Percentiles rank a stretch among this genome's conserved stretches.
phyloP scores from a whole-genome alignment of 2,113 vertebrate species.

The Megaleporinus macrocephalus region DNA sequence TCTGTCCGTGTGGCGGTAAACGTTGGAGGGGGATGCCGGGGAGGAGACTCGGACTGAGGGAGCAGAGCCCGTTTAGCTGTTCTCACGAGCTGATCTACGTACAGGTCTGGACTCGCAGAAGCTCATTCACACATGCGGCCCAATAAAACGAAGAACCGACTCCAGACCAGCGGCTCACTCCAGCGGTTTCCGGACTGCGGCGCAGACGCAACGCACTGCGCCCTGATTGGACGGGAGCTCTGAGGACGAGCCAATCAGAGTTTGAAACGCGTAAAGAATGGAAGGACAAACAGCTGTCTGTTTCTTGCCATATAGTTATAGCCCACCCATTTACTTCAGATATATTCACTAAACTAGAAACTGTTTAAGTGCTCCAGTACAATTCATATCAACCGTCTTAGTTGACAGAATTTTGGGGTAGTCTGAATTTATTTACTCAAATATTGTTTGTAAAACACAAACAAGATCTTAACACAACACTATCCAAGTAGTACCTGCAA shows the following conservation, averaged over 20 bases:
- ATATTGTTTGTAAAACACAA: too few species aligned
- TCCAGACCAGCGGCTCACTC: neutral
- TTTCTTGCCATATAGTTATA: too few species aligned
- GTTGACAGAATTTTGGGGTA: too few species aligned
- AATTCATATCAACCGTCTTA: too few species aligned
- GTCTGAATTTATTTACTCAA: too few species aligned
- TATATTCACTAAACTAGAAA: too few species aligned
- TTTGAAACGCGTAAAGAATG: conserved; percentile 47
- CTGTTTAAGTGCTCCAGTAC: too few species aligned
- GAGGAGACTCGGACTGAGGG: conserved; percentile 2
- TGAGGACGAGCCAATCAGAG: conserved; percentile 42
- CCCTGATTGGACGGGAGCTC: conserved; percentile 27
- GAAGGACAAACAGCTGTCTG: neutral
- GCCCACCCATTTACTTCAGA: too few species aligned
- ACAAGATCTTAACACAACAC: too few species aligned
- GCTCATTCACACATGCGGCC: accelerated
- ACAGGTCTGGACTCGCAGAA: neutral
- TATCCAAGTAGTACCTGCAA: too few species aligned
- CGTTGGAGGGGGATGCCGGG: neutral
- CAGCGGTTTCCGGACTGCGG: too few species aligned
- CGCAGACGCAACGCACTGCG: neutral
- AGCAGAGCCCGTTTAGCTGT: neutral
- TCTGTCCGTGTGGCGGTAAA: conserved; percentile 39
- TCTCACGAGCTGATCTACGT: neutral
- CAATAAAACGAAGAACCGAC: neutral